These are phyloP conservation scores for Sus cebifrons DNA, from an alignment of 2,797 vertebrate genomes.

Conservation along the genomic window DNA sequence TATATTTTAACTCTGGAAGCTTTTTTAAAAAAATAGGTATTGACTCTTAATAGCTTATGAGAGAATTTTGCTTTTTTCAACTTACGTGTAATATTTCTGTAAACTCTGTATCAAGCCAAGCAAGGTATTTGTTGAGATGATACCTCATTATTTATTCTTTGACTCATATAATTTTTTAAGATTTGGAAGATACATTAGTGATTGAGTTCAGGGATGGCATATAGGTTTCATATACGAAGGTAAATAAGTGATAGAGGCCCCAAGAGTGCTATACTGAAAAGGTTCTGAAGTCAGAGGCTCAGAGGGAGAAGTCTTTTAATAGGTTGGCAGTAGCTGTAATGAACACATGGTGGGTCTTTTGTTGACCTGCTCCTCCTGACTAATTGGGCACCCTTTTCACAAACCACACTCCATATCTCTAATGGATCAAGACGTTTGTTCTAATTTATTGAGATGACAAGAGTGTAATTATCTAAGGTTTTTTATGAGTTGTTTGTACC, in stretches of 20 bases:
- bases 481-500: constrained; percentile 5
- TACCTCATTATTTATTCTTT: constrained; percentile 54
- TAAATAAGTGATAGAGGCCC: not conserved
- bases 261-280: not conserved
- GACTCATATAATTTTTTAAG: constrained; percentile 15
- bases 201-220: not conserved
- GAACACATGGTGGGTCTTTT: not conserved
- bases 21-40: constrained; percentile 9
- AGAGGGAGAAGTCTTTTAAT: not conserved
- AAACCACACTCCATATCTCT: not conserved
- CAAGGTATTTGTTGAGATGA: not conserved
- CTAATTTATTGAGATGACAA: constrained; percentile 33
- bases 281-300: not conserved
- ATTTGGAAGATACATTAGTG: constrained; percentile 30
- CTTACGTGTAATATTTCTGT: not conserved
- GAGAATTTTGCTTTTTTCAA: constrained; percentile 34
- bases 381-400: not conserved
- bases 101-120: constrained; percentile 27
- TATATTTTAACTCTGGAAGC: constrained; percentile 36
- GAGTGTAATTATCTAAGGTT: constrained; percentile 4
- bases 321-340: not conserved
- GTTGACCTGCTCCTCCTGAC: not conserved
- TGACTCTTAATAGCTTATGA: constrained; percentile 25
- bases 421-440: not conserved
- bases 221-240: not conserved